Conservation (phyloP, 2,888 invertebrate species). For the Herminia tarsipennalis region DNA sequence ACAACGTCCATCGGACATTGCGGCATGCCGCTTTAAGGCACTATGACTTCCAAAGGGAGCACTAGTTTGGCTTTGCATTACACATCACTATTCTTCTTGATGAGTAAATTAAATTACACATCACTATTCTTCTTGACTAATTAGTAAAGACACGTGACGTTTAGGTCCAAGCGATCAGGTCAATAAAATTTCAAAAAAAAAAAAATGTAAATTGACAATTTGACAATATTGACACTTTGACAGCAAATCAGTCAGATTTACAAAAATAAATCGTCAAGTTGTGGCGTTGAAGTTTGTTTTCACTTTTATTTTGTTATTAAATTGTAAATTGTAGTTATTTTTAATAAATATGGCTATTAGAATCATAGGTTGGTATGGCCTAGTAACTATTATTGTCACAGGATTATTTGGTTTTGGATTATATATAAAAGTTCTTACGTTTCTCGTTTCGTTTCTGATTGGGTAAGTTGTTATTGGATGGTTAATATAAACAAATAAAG, state of each 20-base stretch:
- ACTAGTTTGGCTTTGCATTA: too few species aligned
- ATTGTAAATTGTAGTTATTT: slow-evolving; percentile 43
- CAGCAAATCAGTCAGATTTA: slow-evolving; percentile 26
- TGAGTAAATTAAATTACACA: too few species aligned
- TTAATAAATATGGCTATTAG: slow-evolving; percentile 58
- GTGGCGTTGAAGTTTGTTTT: slow-evolving; percentile 45
- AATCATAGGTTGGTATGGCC: slow-evolving; percentile 71
- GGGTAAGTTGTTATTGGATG: slow-evolving; percentile 65
- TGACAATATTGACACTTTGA: slow-evolving; percentile 10
- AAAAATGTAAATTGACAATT: too few species aligned
- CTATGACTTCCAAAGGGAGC: too few species aligned
- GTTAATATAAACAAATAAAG: slow-evolving; percentile 16
- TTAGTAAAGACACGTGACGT: too few species aligned
- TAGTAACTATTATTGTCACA: slow-evolving; percentile 71
- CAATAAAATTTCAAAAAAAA: too few species aligned
- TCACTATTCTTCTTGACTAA: too few species aligned
- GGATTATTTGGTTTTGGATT: slow-evolving; percentile 74
- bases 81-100: too few species aligned
- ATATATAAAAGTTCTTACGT: slow-evolving; percentile 69
- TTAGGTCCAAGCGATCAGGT: too few species aligned
- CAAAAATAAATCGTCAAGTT: slow-evolving; percentile 41
- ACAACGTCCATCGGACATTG: too few species aligned
- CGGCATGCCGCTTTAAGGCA: too few species aligned
- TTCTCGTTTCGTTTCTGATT: slow-evolving; percentile 71
- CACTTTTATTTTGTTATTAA: slow-evolving; percentile 48